Evolutionary conservation across 2,113 vertebrate species (phyloP).

Genomic region (Ciconia maguari): DNA sequence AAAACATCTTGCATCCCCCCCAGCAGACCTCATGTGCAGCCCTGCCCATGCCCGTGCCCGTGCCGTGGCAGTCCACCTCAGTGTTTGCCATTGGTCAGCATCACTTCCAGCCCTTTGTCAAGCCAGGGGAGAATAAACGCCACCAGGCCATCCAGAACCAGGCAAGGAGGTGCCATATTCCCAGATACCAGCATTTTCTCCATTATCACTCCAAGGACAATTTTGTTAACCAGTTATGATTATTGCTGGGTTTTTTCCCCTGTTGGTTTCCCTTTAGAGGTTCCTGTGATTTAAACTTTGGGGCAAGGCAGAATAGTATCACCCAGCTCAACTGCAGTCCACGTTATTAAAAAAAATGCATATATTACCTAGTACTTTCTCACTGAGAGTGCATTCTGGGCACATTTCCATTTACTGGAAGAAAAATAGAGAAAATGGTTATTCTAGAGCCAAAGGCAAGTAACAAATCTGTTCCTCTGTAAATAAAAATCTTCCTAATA

Average conservation of each 20-base stretch:
- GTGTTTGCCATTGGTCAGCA: neutral
- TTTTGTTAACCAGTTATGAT: neutral
- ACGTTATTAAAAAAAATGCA: neutral
- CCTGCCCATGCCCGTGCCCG: neutral
- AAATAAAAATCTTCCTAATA: slow-evolving; percentile 8
- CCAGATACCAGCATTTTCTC: neutral
- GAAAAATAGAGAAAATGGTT: neutral
- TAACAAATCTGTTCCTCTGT: neutral
- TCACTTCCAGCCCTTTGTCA: neutral
- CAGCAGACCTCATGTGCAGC: neutral
- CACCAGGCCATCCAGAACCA: neutral
- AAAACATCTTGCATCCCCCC: neutral
- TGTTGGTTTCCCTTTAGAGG: neutral
- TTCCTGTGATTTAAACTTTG: neutral
- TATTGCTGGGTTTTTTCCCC: neutral
- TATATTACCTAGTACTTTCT: neutral
- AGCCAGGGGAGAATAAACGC: neutral
- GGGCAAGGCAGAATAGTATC: neutral
- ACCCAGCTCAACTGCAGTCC: neutral
- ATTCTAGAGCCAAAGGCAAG: neutral
- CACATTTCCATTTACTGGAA: neutral
- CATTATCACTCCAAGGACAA: fast-evolving
- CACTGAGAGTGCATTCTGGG: neutral
- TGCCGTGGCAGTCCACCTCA: neutral
- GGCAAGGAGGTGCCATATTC: neutral